A percentile compares a stretch with the other conserved stretches of the same genome.
Evolutionary conservation across 2,888 invertebrate genomes (phyloP).

Genomic region (Andrena minutula): DNA sequence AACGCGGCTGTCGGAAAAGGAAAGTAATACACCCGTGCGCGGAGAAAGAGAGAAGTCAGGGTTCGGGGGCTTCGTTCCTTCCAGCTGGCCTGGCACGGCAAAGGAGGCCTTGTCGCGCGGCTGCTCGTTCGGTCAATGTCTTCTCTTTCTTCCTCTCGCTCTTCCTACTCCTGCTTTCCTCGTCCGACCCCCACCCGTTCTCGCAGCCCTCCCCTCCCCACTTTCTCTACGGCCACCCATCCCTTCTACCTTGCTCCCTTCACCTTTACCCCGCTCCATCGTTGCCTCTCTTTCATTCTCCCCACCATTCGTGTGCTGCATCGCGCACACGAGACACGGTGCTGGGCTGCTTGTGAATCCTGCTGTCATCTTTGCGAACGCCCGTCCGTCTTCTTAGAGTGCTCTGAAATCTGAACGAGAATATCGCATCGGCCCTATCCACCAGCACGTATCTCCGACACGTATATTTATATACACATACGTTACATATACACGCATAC

Average conservation of each 20-base stretch:
- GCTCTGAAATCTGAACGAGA: constrained; percentile 29
- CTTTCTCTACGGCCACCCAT: constrained; percentile 44
- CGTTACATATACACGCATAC: neutral
- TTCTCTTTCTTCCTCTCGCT: constrained; percentile 78
- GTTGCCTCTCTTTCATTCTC: constrained; percentile 70
- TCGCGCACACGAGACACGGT: constrained; percentile 74
- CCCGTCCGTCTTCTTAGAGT: constrained; percentile 49
- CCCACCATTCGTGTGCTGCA: constrained; percentile 71
- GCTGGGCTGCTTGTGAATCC: constrained; percentile 62
- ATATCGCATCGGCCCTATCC: constrained; percentile 16
- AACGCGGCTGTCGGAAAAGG: constrained; percentile 48
- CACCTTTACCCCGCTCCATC: constrained; percentile 43
- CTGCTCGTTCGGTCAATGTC: constrained; percentile 85
- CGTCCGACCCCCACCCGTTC: constrained; percentile 45
- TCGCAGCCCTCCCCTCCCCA: constrained; percentile 46
- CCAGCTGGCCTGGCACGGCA: constrained; percentile 80
- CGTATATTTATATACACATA: neutral
- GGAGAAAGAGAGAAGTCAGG: constrained; percentile 52
- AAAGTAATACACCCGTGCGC: constrained; percentile 44
- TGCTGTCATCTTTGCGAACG: constrained; percentile 73
- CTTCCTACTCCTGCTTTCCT: constrained; percentile 64
- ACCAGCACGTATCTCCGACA: neutral
- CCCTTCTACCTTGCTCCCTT: constrained; percentile 50
- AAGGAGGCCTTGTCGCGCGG: constrained; percentile 81
- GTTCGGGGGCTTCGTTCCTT: constrained; percentile 69